A percentile compares a stretch with the other conserved stretches of the same genome.
phyloP scores from a whole-genome alignment of 1,140 invertebrate species.

The Neomicropteryx cornuta region DNA sequence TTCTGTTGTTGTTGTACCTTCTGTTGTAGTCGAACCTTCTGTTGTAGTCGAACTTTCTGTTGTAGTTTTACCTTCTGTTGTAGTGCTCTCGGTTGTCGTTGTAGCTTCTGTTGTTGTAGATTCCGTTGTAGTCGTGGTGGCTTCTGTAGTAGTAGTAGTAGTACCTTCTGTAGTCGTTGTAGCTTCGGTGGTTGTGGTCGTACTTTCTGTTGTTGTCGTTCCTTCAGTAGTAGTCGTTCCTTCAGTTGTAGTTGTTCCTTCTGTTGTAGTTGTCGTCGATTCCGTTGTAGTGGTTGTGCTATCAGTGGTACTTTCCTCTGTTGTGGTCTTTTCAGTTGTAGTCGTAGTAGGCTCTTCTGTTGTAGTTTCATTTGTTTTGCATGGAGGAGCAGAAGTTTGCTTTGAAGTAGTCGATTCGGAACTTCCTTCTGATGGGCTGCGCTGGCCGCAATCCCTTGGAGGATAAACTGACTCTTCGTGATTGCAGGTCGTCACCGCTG shows the following conservation, averaged over 20 bases:
- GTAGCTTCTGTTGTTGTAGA: slow-evolving; percentile 12
- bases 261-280: neutral
- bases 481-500: slow-evolving; percentile 39
- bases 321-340: slow-evolving; percentile 13
- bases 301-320: slow-evolving; percentile 12
- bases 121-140: slow-evolving; percentile 10
- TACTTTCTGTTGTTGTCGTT: slow-evolving; percentile 10
- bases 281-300: slow-evolving; percentile 3
- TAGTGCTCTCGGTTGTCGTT: slow-evolving; percentile 13
- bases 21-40: slow-evolving; percentile 16
- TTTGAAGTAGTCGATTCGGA: slow-evolving; percentile 2
- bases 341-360: slow-evolving; percentile 10
- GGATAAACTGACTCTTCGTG: slow-evolving; percentile 37
- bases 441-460: slow-evolving; percentile 25
- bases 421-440: neutral
- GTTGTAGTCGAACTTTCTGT: slow-evolving; percentile 14
- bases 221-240: slow-evolving; percentile 2
- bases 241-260: neutral
- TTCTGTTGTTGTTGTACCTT: slow-evolving; percentile 11
- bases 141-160: slow-evolving; percentile 11
- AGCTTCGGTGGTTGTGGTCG: slow-evolving; percentile 11
- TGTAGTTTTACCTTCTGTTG: slow-evolving; percentile 15
- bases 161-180: slow-evolving; percentile 16
- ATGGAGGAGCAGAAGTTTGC: slow-evolving; percentile 12
- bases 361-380: slow-evolving; percentile 20